phyloP scores from a whole-genome alignment of 2,888 invertebrate species.

The Operophtera brumata region DNA sequence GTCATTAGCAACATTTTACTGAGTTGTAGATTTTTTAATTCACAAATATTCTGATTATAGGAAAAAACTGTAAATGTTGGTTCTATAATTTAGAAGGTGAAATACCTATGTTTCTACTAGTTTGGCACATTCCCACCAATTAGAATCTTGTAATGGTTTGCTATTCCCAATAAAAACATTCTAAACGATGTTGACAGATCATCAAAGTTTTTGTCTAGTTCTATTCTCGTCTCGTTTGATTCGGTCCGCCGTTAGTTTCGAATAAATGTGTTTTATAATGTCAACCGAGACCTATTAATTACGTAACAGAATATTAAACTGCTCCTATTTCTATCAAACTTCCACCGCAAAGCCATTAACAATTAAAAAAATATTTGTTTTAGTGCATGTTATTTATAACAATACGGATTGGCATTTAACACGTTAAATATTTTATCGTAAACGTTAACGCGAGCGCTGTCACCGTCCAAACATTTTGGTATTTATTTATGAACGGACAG shows the following conservation, averaged over 20 bases:
- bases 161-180: conserved; percentile 20
- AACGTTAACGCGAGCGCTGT: conserved; percentile 38
- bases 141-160: conserved; percentile 22
- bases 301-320: conserved; percentile 26
- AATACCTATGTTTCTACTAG: too few relatives aligned
- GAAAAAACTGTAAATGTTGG: too few relatives aligned
- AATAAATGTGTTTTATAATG: conserved; percentile 32
- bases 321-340: conserved; percentile 29
- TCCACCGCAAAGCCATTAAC: conserved; percentile 32
- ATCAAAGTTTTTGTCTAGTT: conserved; percentile 21
- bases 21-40: too few relatives aligned
- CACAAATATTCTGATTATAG: too few relatives aligned
- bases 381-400: conserved; percentile 44
- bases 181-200: conserved; percentile 24
- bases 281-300: conserved; percentile 29
- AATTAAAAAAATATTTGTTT: conserved; percentile 42
- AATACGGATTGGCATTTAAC: conserved; percentile 40
- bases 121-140: conserved; percentile 6
- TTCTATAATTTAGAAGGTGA: too few relatives aligned
- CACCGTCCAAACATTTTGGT: conserved; percentile 48
- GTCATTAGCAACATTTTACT: too few relatives aligned
- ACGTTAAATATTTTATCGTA: conserved; percentile 52
- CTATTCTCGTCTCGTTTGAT: conserved; percentile 21
- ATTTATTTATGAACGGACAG: conserved; percentile 37
- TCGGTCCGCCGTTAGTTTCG: conserved; percentile 22